Conservation (phyloP, 35 echinoderm and acorn worm genomes). For the Strongylocentrotus purpuratus region DNA sequence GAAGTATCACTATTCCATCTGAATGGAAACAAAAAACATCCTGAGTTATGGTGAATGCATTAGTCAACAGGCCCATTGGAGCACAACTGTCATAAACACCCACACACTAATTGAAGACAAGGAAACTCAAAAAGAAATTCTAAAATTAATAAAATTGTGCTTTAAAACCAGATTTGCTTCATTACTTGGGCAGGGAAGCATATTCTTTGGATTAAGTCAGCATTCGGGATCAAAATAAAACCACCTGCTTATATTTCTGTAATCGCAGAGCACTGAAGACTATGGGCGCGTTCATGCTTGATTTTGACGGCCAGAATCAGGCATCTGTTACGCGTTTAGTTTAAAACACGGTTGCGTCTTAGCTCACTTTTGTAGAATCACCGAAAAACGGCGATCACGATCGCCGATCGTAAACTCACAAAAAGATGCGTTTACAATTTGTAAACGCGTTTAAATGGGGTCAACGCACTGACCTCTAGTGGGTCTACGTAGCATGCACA, state of each 20-base stretch:
- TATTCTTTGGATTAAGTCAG: not conserved
- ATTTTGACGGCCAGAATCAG: no score
- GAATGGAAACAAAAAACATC: not conserved
- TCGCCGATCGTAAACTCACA: no score
- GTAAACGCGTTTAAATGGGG: no score
- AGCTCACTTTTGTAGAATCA: no score
- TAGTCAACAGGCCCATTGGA: not conserved
- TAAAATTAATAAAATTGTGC: not conserved
- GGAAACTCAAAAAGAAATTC: not conserved
- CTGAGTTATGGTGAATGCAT: not conserved
- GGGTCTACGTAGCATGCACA: no score
- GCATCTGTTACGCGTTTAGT: no score
- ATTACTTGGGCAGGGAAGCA: not conserved
- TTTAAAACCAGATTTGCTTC: not conserved
- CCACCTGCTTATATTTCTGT: not conserved
- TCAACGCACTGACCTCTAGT: no score
- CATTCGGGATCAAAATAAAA: not conserved
- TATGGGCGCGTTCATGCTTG: no score
- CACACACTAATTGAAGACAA: not conserved
- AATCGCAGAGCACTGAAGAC: not conserved
- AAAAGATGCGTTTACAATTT: no score
- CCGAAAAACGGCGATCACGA: no score
- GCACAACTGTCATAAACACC: conserved; percentile 8
- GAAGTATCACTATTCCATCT: not conserved
- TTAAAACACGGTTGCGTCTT: no score